Percentiles rank a stretch among this genome's conserved stretches.
These are phyloP conservation scores for Papilio polyxenes DNA, from an alignment of 1,140 invertebrate genomes.

Conservation along the genomic window DNA sequence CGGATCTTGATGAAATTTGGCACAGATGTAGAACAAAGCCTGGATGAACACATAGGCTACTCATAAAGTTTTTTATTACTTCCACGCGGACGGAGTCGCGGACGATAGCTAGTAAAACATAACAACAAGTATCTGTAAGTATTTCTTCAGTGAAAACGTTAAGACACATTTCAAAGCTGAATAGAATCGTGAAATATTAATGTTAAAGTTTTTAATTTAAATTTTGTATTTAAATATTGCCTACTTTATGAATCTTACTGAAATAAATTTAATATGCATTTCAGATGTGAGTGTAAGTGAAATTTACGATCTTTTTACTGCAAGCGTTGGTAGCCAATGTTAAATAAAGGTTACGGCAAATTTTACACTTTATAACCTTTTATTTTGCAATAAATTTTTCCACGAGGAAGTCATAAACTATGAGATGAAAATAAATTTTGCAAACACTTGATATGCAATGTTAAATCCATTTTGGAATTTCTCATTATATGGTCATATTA, in stretches of 20 bases:
- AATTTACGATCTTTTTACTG: neutral
- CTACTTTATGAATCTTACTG: neutral
- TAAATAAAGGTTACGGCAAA: neutral
- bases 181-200: no score
- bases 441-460: neutral
- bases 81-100: no score
- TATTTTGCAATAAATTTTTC: slow-evolving; percentile 13
- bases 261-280: neutral
- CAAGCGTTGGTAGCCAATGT: neutral
- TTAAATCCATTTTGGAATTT: neutral
- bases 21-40: no score
- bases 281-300: neutral
- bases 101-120: no score
- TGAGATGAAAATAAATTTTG: neutral
- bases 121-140: no score
- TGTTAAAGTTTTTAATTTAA: no score
- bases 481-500: no score
- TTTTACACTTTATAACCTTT: neutral
- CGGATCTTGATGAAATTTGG: no score
- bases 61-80: no score
- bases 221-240: neutral
- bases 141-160: no score
- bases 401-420: neutral
- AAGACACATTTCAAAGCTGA: no score
- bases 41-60: no score